These are phyloP conservation scores for Thinocorus orbignyianus DNA, from an alignment of 2,113 vertebrate genomes.

Conservation along the genomic window DNA sequence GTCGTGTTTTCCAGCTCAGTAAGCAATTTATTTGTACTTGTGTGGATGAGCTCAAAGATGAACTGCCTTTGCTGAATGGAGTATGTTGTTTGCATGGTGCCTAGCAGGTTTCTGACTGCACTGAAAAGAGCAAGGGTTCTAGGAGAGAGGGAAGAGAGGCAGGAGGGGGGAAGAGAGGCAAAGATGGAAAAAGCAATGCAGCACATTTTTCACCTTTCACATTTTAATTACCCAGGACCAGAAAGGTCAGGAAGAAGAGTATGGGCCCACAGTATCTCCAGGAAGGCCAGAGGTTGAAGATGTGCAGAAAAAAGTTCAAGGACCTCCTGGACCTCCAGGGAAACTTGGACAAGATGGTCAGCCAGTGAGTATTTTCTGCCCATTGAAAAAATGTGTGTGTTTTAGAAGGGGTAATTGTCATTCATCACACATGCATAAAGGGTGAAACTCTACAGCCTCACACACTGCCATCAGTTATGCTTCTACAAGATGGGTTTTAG, in stretches of 20 bases:
- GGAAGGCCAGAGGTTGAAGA: constrained; percentile 67
- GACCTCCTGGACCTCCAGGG: constrained; percentile 38
- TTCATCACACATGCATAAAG: neutral
- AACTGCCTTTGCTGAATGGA: neutral
- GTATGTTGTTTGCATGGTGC: neutral
- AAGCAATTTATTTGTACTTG: neutral
- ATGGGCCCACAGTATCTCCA: constrained; percentile 64
- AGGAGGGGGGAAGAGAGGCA: fast-evolving
- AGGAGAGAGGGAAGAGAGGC: neutral
- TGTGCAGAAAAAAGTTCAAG: constrained; percentile 66
- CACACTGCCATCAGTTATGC: neutral
- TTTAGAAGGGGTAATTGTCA: neutral
- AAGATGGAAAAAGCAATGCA: neutral
- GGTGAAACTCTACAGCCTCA: neutral
- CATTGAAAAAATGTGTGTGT: neutral
- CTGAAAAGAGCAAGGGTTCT: neutral
- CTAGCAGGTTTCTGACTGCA: neutral
- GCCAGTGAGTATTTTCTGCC: constrained; percentile 71
- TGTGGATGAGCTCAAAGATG: neutral
- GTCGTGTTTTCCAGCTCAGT: neutral
- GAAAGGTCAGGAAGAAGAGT: constrained; percentile 75
- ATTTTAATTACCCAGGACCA: neutral
- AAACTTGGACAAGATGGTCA: constrained; percentile 69
- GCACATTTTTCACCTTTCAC: neutral
- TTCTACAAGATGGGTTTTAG: neutral